Evolutionary conservation across 2,113 vertebrate genomes (phyloP).

Genomic region (Syngnathus typhle): DNA sequence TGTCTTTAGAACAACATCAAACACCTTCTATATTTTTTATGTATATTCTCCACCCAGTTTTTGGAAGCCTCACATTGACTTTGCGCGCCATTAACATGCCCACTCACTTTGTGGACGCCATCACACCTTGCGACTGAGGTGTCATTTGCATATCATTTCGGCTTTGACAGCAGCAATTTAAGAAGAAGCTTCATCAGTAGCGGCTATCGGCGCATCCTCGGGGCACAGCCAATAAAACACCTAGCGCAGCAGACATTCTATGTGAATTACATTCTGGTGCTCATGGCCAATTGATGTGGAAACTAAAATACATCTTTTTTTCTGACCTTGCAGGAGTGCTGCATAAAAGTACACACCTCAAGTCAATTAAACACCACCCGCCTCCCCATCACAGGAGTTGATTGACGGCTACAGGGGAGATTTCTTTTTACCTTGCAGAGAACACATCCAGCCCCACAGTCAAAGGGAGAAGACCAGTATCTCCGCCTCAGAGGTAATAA

Average conservation of each 20-base stretch:
- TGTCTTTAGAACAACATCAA: conserved; percentile 9
- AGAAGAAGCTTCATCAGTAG: neutral
- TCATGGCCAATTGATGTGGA: conserved; percentile 22
- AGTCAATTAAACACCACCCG: neutral
- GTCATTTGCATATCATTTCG: conserved; percentile 38
- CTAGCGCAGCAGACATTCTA: conserved; percentile 11
- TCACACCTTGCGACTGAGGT: conserved; percentile 32
- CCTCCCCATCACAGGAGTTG: neutral
- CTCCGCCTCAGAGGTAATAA: neutral
- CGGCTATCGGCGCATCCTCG: conserved; percentile 13
- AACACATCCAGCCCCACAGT: conserved; percentile 52
- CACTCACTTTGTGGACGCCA: conserved; percentile 32
- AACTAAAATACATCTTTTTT: neutral
- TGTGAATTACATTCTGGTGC: conserved; percentile 8
- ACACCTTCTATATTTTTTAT: conserved; percentile 8
- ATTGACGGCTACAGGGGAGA: neutral
- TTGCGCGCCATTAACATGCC: conserved; percentile 25
- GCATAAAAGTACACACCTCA: neutral
- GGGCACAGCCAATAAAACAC: conserved; percentile 15
- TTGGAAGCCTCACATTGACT: neutral
- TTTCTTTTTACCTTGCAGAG: conserved; percentile 62
- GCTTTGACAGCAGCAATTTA: conserved; percentile 14
- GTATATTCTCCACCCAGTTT: too few species aligned
- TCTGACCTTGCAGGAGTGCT: conserved; percentile 1
- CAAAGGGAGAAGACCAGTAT: conserved; percentile 41